Evolutionary conservation across 2,888 invertebrate species (phyloP), one percentile per base, ranked within the genome.

Genomic region (Nephrotoma appendiculata): DNA sequence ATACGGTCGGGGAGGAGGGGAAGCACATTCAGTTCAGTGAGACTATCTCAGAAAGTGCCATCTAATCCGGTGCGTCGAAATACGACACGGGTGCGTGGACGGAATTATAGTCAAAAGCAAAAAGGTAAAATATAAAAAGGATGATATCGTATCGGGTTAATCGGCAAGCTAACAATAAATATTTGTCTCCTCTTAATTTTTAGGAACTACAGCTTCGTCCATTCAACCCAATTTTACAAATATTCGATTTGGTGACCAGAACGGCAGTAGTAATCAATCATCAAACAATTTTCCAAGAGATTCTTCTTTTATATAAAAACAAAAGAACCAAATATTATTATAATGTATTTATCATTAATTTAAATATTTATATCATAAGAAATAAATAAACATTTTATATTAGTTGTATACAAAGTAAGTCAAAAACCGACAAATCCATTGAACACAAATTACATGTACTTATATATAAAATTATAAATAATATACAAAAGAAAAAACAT

Each of bases 21-120:
- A 86, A 91, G 92, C 86, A 93, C 93, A 45, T 94, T 93, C 88
- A 93, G 93, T 89, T 94, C 94, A 6, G 93, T 94, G 90, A 91
- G 94, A 48, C 90, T 94, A 6, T 92, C 93, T 0, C 93, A 93
- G 88, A 92, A 92, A 88, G 89, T 91, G 42, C 91, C 91, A 86
- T 91, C 90, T 87, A 93, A 93, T 89, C 93, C 93, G 2, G 92
- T 94, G 19, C 90, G 94, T 15, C 90, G 94, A 84, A 94, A 94
- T 88, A 94, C 94, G 7, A 94, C 94, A 5, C 91, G 93, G 87
- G 93, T 93, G 7, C 90, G 92, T 15, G 91, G 89, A 86, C 90
- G 91, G 71, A 91, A 91, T 87, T 92, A 91, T 88, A 90, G 90
- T 83, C 91, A 91, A 87, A 92, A 92, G 88, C 31, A 31, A 31